Conservation (phyloP, 2,113 vertebrate genomes). For the Archocentrus centrarchus region DNA sequence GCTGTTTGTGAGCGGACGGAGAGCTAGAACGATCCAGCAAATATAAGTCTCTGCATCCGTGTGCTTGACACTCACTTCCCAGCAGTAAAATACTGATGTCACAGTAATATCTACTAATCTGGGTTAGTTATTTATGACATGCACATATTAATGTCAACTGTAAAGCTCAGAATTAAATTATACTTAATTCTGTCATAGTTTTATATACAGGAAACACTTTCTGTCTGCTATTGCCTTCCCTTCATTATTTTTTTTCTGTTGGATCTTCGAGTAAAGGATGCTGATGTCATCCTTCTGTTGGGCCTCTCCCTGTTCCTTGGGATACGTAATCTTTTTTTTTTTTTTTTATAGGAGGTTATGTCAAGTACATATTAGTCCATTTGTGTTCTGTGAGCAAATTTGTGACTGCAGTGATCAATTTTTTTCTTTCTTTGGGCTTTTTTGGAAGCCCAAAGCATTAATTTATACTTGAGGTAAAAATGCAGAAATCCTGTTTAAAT, state of each 20-base stretch:
- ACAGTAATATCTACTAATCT: neutral
- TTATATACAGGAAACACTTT: neutral
- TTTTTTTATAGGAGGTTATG: neutral
- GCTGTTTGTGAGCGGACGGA: slow-evolving; percentile 18
- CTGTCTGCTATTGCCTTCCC: neutral
- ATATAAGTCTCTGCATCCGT: neutral
- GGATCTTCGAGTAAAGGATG: neutral
- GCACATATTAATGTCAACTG: neutral
- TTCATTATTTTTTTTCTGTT: neutral
- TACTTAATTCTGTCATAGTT: neutral
- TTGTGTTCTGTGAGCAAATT: accelerated
- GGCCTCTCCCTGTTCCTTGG: neutral
- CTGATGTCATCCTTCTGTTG: slow-evolving; percentile 16
- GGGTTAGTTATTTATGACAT: neutral
- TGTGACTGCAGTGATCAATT: neutral
- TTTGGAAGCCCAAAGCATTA: no score
- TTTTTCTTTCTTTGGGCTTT: neutral
- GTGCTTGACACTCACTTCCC: neutral
- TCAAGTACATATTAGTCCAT: neutral
- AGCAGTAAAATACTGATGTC: slow-evolving; percentile 1
- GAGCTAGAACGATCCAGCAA: neutral
- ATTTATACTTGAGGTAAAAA: neutral
- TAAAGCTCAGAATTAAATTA: neutral
- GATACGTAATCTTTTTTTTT: slow-evolving; percentile 1
- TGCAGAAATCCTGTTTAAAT: neutral